Evolutionary conservation across 2,113 vertebrate genomes (phyloP), one percentile per base, ranked within the genome.

Genomic region (Pungitius pungitius): DNA sequence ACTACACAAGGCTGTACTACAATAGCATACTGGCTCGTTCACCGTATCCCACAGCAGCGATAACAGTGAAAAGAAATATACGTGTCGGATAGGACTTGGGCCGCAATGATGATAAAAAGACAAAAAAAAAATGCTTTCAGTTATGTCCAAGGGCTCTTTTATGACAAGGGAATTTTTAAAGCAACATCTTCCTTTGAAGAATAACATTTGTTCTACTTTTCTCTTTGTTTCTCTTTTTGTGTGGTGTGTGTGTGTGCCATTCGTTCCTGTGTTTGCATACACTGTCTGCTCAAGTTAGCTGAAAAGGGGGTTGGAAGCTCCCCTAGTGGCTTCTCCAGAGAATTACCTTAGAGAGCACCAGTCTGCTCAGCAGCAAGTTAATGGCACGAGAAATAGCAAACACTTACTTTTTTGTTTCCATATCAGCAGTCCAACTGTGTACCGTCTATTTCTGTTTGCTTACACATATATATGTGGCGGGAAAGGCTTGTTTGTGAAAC

Each of bases 301-400:
- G 63, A 77, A 90, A 88, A 87, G 77, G 83, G 83, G 86, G 85
- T 77, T 81, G 81, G 85, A 90, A 90, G 89, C 87, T 90, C 93
- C 93, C 89, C 93, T 92, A 92, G 92, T 93, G 93, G 92, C 72
- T 66, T 63, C 89, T 90, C 89, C 61, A 70, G 85, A 84, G 89
- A 90, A 88, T 90, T 86, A 81, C 92, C 80, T 86, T 9, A 22
- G 90, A 91, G 85, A 87, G 69, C 66, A 62, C 37, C 17, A 42
- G 63, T 81, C 67, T 82, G 87, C 85, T 84, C 81, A 79, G 81
- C 85, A 85, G 85, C 85, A 80, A 88, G 63, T 52, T 89, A 90
- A 90, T 86, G 87, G 81, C 76, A 85, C 52, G 73, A 75, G 88
- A 90, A 91, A 91, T 73, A 88, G 85, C 86, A 90, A 77, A 81